Conservation (phyloP, 1,140 invertebrate species). For the Nebria ingens region DNA sequence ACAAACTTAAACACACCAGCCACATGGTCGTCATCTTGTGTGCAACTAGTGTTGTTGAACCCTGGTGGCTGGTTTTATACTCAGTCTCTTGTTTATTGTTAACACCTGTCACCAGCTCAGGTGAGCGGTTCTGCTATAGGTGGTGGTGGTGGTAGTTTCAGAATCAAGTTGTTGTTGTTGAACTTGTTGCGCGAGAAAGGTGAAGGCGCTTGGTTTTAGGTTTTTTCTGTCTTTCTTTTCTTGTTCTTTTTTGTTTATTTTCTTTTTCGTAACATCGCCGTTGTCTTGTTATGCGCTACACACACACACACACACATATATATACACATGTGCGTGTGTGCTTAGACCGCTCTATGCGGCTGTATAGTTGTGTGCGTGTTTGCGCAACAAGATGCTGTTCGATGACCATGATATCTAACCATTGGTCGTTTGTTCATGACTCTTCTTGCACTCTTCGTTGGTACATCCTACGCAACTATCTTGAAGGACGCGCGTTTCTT, state of each 20-base stretch:
- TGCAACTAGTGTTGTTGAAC: constrained; percentile 17
- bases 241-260: no score
- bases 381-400: no score
- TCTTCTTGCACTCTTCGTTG: no score
- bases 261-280: constrained; percentile 1
- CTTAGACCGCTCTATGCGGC: no score
- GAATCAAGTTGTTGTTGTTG: neutral
- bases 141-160: neutral
- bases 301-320: no score
- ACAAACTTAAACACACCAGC: constrained; percentile 12
- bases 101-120: neutral
- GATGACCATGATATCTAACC: no score
- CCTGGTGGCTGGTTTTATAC: constrained; percentile 17
- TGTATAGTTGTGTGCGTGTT: no score
- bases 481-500: no score
- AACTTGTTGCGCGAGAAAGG: neutral
- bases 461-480: no score
- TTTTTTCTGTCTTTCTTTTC: no score
- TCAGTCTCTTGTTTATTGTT: neutral
- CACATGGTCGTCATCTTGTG: constrained; percentile 10
- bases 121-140: neutral
- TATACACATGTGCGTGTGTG: no score
- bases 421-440: no score
- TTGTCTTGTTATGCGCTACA: neutral
- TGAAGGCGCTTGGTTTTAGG: constrained; percentile 1